These are phyloP conservation scores for Sanderia malayensis DNA, from an alignment of 30 jellyfish, hydroid and myxozoan species.

Conservation along the genomic window DNA sequence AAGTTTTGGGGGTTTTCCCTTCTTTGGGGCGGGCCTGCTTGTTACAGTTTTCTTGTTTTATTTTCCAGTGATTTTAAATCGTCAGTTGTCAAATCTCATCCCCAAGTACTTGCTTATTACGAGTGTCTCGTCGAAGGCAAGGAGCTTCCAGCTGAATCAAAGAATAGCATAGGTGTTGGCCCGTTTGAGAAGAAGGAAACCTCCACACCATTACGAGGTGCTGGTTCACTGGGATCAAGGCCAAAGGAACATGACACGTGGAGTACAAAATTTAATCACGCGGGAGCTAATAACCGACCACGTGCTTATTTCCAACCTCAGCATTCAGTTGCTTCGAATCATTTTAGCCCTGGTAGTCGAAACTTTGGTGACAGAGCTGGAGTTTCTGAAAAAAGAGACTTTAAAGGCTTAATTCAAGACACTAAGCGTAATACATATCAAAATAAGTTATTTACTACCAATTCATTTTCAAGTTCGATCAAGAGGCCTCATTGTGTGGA, in stretches of 20 bases:
- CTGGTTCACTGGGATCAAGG: no score
- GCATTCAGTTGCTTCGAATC: neutral
- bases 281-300: no score
- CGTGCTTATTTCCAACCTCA: no score
- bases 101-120: slow-evolving; percentile 40
- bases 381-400: no score
- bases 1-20: neutral
- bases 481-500: no score
- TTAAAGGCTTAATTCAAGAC: neutral
- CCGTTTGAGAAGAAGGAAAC: neutral
- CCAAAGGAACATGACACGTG: no score
- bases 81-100: slow-evolving; percentile 43
- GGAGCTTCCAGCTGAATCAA: neutral
- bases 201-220: neutral
- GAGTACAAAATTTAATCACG: no score
- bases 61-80: slow-evolving; percentile 31
- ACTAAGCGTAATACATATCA: neutral
- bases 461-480: no score
- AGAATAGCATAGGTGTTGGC: neutral
- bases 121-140: neutral
- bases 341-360: neutral
- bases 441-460: neutral
- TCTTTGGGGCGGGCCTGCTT: neutral
- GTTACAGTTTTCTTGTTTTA: neutral
- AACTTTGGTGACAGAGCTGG: no score